Percentiles rank a stretch among this genome's conserved stretches.
phyloP scores from a whole-genome alignment of 2,888 invertebrate species.

The Lasius fuliginosus region DNA sequence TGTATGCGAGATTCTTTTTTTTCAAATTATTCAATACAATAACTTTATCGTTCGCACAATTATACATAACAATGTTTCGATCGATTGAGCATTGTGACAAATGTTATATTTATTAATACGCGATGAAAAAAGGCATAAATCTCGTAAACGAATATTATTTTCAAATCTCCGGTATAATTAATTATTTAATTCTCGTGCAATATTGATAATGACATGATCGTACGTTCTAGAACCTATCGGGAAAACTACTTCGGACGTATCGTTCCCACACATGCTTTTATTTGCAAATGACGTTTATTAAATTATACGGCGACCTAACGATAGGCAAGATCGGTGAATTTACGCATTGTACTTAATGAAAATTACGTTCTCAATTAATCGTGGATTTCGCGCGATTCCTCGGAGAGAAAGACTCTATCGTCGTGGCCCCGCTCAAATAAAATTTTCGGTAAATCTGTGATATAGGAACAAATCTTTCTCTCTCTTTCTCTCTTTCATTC shows the following conservation, averaged over 20 bases:
- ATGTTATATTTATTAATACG: neutral
- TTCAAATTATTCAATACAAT: neutral
- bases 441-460: conserved; percentile 84
- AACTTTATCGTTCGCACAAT: neutral
- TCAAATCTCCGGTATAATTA: conserved; percentile 3
- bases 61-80: conserved; percentile 12
- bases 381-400: conserved; percentile 19
- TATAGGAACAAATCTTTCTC: conserved; percentile 81
- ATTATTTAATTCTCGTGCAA: neutral
- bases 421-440: conserved; percentile 72
- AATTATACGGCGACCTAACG: conserved; percentile 47
- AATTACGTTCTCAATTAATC: conserved; percentile 31
- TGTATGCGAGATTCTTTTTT: neutral
- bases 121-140: neutral
- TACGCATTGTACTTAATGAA: conserved; percentile 42
- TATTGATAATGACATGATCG: neutral
- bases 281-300: conserved; percentile 35
- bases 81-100: neutral
- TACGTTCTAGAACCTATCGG: neutral
- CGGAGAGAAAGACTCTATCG: neutral
- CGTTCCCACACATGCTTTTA: conserved; percentile 27
- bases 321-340: conserved; percentile 33
- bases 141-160: neutral
- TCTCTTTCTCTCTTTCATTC: conserved; percentile 57
- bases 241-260: conserved; percentile 45